Percentiles rank a stretch among this genome's conserved stretches.
These are phyloP conservation scores for Zingel zingel DNA, from an alignment of 2,113 vertebrate genomes.

Conservation along the genomic window DNA sequence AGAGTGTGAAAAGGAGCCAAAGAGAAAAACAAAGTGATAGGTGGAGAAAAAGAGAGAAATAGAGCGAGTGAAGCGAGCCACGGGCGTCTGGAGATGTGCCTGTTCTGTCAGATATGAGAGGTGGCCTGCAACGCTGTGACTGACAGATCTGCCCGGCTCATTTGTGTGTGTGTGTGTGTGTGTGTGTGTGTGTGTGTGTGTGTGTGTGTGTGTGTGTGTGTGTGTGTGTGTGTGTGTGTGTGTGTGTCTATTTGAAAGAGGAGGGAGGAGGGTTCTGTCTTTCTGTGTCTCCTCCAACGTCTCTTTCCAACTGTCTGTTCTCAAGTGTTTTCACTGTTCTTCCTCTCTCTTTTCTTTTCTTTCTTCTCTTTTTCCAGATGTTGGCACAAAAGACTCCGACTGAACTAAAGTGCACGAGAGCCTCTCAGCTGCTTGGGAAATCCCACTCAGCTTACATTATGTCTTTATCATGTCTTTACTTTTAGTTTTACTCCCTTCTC, in stretches of 20 bases:
- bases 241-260: slow-evolving; percentile 50
- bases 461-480: slow-evolving; percentile 31
- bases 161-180: slow-evolving; percentile 47
- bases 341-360: slow-evolving; percentile 16
- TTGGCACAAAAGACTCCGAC: slow-evolving; percentile 26
- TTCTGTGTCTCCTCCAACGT: slow-evolving; percentile 53
- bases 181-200: slow-evolving; percentile 16
- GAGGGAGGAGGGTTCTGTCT: slow-evolving; percentile 53
- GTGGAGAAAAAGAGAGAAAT: slow-evolving; percentile 51
- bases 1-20: slow-evolving; percentile 23
- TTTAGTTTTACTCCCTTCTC: slow-evolving; percentile 26
- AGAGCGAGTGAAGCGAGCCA: slow-evolving; percentile 65
- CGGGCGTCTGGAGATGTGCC: slow-evolving; percentile 75
- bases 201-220: slow-evolving; percentile 10
- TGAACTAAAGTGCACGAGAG: slow-evolving; percentile 31
- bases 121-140: slow-evolving; percentile 68
- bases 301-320: slow-evolving; percentile 66
- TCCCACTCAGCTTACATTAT: slow-evolving; percentile 37
- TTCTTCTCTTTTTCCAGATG: slow-evolving; percentile 67
- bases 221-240: slow-evolving; percentile 35
- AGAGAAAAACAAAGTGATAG: slow-evolving; percentile 21
- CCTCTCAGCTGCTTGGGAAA: slow-evolving; percentile 41
- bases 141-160: slow-evolving; percentile 75
- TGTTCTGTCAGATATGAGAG: slow-evolving; percentile 75
- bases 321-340: slow-evolving; percentile 60